These are phyloP conservation scores for Lycaena phlaeas DNA, from an alignment of 2,888 invertebrate genomes.

Conservation along the genomic window DNA sequence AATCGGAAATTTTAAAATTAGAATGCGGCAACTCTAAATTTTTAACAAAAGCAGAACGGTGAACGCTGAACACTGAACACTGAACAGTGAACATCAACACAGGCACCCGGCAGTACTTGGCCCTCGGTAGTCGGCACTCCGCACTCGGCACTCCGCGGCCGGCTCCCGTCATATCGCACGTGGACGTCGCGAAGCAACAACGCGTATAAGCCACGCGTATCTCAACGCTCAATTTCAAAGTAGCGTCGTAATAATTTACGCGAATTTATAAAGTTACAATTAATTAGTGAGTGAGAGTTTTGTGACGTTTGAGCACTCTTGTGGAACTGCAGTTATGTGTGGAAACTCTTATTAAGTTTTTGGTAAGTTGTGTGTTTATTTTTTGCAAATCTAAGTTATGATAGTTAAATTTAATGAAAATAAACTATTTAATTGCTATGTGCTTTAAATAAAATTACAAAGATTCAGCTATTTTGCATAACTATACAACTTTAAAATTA, in stretches of 20 bases:
- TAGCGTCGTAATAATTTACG: conserved; percentile 25
- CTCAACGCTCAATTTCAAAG: background rate
- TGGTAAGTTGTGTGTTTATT: conserved; percentile 28
- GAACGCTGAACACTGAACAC: too few relatives aligned
- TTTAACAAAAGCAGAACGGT: too few relatives aligned
- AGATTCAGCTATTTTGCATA: too few relatives aligned
- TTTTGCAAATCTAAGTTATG: conserved; percentile 1
- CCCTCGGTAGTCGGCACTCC: too few relatives aligned
- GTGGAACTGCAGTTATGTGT: conserved; percentile 33
- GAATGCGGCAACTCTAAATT: too few relatives aligned
- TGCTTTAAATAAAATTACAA: too few relatives aligned
- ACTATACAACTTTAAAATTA: too few relatives aligned
- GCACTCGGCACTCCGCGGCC: too few relatives aligned
- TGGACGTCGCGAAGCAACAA: conserved; percentile 19
- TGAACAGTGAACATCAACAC: too few relatives aligned
- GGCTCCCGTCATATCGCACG: conserved; percentile 38
- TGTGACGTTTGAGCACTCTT: conserved; percentile 27
- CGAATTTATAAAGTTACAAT: conserved; percentile 21
- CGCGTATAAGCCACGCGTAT: conserved; percentile 21
- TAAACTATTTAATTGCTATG: background rate
- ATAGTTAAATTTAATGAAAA: background rate
- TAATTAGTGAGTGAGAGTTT: conserved; percentile 37
- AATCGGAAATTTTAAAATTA: too few relatives aligned
- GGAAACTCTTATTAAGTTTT: conserved; percentile 24
- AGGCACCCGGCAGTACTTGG: too few relatives aligned